phyloP scores from a whole-genome alignment of 2,888 invertebrate genomes.

The Coelogynopora nodosa region DNA sequence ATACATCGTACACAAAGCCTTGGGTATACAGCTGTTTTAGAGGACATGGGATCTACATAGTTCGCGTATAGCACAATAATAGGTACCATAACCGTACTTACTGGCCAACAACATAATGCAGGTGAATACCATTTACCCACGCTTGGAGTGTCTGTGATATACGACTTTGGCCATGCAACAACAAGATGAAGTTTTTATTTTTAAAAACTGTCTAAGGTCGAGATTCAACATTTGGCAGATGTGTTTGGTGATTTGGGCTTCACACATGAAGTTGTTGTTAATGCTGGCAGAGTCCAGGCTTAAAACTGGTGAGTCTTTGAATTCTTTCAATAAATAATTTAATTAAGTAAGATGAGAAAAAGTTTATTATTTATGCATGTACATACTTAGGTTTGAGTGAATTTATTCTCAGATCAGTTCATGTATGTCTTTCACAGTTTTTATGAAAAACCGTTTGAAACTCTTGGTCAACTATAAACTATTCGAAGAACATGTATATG shows the following conservation, averaged over 20 bases:
- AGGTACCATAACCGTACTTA: too few relatives aligned
- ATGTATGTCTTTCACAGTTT: not conserved
- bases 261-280: conserved; percentile 13
- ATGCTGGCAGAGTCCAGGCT: not conserved
- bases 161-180: not conserved
- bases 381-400: not conserved
- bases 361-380: not conserved
- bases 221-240: not conserved
- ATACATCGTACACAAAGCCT: too few relatives aligned
- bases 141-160: conserved; percentile 27
- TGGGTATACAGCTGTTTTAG: too few relatives aligned
- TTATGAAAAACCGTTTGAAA: not conserved
- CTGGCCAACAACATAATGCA: too few relatives aligned
- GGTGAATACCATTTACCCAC: too few relatives aligned
- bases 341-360: conserved; percentile 7
- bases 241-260: not conserved
- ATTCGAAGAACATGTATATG: not conserved
- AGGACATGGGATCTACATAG: too few relatives aligned
- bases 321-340: not conserved
- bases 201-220: not conserved
- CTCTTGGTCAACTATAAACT: not conserved
- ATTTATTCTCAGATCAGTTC: conserved; percentile 19
- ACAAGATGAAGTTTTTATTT: not conserved
- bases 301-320: too few relatives aligned
- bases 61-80: too few relatives aligned